Base-by-base conservation (phyloP, 1,140 invertebrate species). In the Papilio aristodemus region DNA sequence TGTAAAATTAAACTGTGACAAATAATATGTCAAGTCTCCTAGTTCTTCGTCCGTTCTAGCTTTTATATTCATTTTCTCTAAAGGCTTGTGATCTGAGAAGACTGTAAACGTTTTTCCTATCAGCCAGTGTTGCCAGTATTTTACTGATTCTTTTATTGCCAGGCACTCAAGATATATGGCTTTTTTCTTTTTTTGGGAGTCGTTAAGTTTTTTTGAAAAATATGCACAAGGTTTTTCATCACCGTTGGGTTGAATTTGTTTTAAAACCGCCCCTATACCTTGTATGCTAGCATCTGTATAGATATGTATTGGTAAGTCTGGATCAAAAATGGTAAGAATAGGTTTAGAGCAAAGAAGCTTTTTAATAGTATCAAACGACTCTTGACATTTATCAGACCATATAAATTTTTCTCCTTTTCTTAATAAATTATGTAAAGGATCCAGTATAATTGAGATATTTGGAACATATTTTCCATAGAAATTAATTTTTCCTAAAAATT, bases 211-310 rank as follows among this genome's bases (percentile, higher is more conserved):
- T 58, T 69, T 75, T 41, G 73, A 78, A 41, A 79, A 76, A 11
- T 79, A 76, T 54, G 71, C 71, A n/a, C 67, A 19, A 10, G 74
- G 76, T 43, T 74, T 78, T 69, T 74, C 68, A 63, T 73, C 63
- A 11, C 50, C 60, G 32, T 73, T 67, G 25, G 6, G 2, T 71
- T 76, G 72, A 67, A 43, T 19, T 38, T 79, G 77, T 72, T 79
- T 79, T 19, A 79, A 66, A 6, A 90, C 58, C 32, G 86, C 83
- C 59, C 88, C 89, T 19, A 91, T 43, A 37, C 88, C 85, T 68
- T 67, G 1, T 70, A 77, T 69, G 58, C 67, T 72, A 4, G 85
- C 84, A 74, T 88, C 84, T 64, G 84, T 87, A 36, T 84, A 80
- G 9, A 87, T 84, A 4, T 77, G 14, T 6, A 84, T 86, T 57